These are phyloP conservation scores for Typhlichthys subterraneus DNA, from an alignment of 2,797 vertebrate genomes.

Conservation along the genomic window DNA sequence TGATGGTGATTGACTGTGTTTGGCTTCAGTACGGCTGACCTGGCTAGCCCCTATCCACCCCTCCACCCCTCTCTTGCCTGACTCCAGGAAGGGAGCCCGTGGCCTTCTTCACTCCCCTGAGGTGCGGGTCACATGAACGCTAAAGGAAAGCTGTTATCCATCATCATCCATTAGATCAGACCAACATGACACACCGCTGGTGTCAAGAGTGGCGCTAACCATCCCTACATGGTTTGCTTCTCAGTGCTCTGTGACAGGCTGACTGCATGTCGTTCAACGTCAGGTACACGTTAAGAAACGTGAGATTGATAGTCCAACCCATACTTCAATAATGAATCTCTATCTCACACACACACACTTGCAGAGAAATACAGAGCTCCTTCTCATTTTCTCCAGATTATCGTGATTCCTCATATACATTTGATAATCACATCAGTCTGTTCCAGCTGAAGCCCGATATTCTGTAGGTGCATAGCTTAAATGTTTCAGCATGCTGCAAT, in stretches of 20 bases:
- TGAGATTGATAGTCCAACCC: background rate
- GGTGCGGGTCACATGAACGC: conserved; percentile 58
- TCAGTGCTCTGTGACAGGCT: conserved; percentile 4
- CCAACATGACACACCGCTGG: conserved; percentile 23
- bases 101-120: conserved; percentile 48
- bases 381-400: conserved; percentile 25
- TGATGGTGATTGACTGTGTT: conserved; percentile 46
- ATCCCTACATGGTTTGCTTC: conserved; percentile 8
- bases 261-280: conserved; percentile 2
- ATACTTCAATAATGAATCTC: background rate
- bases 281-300: background rate
- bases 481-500: conserved; percentile 57
- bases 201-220: conserved; percentile 21
- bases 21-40: conserved; percentile 34
- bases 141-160: conserved; percentile 43
- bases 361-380: background rate
- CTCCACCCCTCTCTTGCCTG: conserved; percentile 17
- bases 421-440: conserved; percentile 14
- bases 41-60: background rate
- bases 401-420: conserved; percentile 25
- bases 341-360: background rate
- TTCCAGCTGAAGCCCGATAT: conserved; percentile 27
- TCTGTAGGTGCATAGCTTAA: conserved; percentile 50
- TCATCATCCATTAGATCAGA: conserved; percentile 60
- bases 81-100: conserved; percentile 30